Base-by-base conservation (phyloP, 1,140 invertebrate species). In the Grapholita molesta region DNA sequence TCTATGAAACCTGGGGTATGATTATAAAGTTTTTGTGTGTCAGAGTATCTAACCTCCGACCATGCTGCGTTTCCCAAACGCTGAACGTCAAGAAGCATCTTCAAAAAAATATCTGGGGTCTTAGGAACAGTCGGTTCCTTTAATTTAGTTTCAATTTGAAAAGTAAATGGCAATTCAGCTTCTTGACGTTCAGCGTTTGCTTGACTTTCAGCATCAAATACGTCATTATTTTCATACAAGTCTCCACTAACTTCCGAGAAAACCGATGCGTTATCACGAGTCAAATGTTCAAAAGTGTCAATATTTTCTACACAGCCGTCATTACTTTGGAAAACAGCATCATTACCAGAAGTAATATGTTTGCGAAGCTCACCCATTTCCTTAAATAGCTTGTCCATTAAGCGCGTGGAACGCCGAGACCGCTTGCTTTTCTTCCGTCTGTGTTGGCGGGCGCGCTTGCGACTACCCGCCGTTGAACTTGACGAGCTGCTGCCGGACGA, bases 21-120 rank as follows among this genome's bases (percentile, higher is more conserved):
- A 38, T 65, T 66, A 21, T 66, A 66, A 12, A 42, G 8, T 21
- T 66, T 66, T 66, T 66, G 64, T 3, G 64, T 66, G 18, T 66
- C 64, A 35, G 64, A 15, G 23, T 66, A 66, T 6, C 64, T 15
- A 6, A 66, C 64, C 8, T 66, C 64, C 0, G 64, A 66, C 64
- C 64, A 66, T 24, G 32, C 33, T 12, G n/a, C 8, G 33, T 18
- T 66, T 3, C 33, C 64, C 12, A 66, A 42, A 5, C 64, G 30
- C 33, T 65, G 64, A 21, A 42, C 8, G 15, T 65, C 64, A 18
- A 65, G 33, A 33, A 66, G 33, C 35, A 42, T 66, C 5, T 66
- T 24, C 21, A 66, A 23, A 42, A 38, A 66, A n/a, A 12, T 12
- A 12, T 66, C 35, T 11, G 64, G 64, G 3, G 64, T 66, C 11